Base-by-base conservation (phyloP, 2,888 invertebrate genomes). In the Apoderus coryli region DNA sequence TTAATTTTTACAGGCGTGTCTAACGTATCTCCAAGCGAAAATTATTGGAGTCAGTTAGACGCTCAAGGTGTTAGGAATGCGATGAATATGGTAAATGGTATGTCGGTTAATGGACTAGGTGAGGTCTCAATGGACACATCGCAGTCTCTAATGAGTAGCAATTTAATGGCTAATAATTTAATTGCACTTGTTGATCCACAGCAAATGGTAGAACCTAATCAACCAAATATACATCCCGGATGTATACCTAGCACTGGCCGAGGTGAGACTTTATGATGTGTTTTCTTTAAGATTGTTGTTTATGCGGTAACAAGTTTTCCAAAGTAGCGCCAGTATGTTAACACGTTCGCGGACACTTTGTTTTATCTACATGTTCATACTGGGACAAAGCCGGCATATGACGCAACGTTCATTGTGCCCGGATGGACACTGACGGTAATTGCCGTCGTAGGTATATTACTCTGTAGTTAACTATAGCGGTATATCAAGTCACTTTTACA, bases 1-100 rank as follows among this genome's bases (percentile, higher is more conserved):
- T n/a, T 7, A 19, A 19, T 19, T n/a, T 19, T 19, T 19, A 14
- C 16, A 46, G 46, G 93, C 7, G 78, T 82, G 27, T 84, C 82
- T 51, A 78, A 76, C 35, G 75, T 79, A 27, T 92, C 93, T 2
- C 95, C 96, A 0, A 92, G 89, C 50, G 95, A 96, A 60, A 72
- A 76, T 32, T 89, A 88, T 51, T 90, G 89, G 89, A 73, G 75
- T 44, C 79, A 81, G 32, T 60, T 86, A 43, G 88, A 88, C 53
- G 71, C 78, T 3, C 78, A 80, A 48, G 78, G 69, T 38, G 67
- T 64, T 10, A 53, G 67, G 35, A 60, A 59, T 43, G 76, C 75
- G 41, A 72, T 74, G 33, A 77, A 73, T 52, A 70, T 78, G 69
- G 74, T 77, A 14, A 78, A 77, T 52, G 77, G 78, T 33, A 73